These are phyloP conservation scores for Campylomormyrus numenius DNA, from an alignment of 2,113 vertebrate genomes.

Conservation along the genomic window DNA sequence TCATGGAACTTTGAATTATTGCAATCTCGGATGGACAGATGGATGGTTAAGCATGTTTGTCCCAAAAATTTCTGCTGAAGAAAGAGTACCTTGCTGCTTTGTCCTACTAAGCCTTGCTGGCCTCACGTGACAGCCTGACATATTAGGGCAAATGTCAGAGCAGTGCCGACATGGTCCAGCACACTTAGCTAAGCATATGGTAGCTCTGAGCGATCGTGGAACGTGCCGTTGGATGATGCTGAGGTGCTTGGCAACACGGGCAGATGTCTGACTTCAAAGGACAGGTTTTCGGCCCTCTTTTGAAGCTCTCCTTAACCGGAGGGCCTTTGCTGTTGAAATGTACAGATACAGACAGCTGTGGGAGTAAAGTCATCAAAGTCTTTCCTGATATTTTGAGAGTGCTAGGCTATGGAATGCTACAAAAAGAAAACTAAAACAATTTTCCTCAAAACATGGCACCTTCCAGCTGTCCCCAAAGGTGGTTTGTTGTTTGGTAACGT, in stretches of 20 bases:
- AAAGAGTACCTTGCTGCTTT: background rate
- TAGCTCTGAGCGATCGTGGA: background rate
- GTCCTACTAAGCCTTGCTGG: constrained; percentile 11
- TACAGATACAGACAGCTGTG: background rate
- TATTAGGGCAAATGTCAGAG: background rate
- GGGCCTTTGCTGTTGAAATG: background rate
- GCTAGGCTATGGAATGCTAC: background rate
- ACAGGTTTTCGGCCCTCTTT: background rate
- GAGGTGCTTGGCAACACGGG: background rate
- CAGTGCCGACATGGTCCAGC: background rate
- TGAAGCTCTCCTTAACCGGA: background rate
- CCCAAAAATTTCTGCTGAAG: background rate
- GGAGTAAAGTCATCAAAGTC: background rate
- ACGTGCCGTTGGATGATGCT: background rate
- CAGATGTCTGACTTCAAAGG: constrained; percentile 8
- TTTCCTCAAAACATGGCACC: background rate
- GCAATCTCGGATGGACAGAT: constrained; percentile 8
- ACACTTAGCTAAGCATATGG: constrained; percentile 16
- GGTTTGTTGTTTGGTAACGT: background rate
- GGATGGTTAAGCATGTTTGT: constrained; percentile 5
- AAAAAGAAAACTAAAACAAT: background rate
- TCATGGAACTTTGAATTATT: constrained; percentile 7
- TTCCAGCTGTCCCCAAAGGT: background rate
- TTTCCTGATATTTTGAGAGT: background rate
- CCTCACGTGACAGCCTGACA: background rate